Percentiles rank a stretch among this genome's conserved stretches.
Evolutionary conservation across 2,113 vertebrate species (phyloP).

Genomic region (Paraplagusia blochii): DNA sequence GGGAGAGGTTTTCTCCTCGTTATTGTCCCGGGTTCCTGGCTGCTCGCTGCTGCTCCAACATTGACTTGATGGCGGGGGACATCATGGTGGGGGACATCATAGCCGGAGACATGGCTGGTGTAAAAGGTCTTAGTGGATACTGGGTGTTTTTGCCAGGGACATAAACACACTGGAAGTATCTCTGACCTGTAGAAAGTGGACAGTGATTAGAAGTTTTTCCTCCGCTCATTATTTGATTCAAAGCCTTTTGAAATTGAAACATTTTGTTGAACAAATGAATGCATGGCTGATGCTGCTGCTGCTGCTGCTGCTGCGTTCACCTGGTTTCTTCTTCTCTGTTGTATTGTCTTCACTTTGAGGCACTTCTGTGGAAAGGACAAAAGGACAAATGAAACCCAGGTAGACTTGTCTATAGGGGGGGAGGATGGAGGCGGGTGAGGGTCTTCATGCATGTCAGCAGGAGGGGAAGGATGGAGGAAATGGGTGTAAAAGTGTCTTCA

Average conservation of each 20-base stretch:
- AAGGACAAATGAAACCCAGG: slow-evolving; percentile 1
- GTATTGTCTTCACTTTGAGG: slow-evolving; percentile 45
- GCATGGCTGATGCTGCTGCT: too few species aligned
- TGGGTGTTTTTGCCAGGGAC: slow-evolving; percentile 68
- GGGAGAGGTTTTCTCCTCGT: slow-evolving; percentile 45
- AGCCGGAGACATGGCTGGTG: slow-evolving; percentile 66
- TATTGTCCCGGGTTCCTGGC: slow-evolving; percentile 64
- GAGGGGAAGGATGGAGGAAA: slow-evolving; percentile 24
- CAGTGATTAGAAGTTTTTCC: background rate
- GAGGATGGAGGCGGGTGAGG: background rate
- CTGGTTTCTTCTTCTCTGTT: slow-evolving; percentile 68
- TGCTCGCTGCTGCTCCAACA: slow-evolving; percentile 73
- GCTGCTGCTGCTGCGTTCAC: slow-evolving; percentile 35
- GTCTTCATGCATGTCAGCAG: slow-evolving; percentile 14
- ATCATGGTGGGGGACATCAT: slow-evolving; percentile 69
- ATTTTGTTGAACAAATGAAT: too few species aligned
- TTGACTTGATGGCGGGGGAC: slow-evolving; percentile 59
- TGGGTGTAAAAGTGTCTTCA: slow-evolving; percentile 38
- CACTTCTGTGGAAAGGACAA: slow-evolving; percentile 51
- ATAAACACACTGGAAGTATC: slow-evolving; percentile 79
- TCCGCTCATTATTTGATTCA: background rate
- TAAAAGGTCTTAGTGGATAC: slow-evolving; percentile 70
- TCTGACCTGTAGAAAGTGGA: slow-evolving; percentile 64
- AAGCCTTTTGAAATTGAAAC: too few species aligned
- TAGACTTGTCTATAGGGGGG: background rate